A percentile compares a stretch with the other conserved stretches of the same genome.
Evolutionary conservation across 1,140 invertebrate species (phyloP).

Genomic region (Lasaia peninsularis): DNA sequence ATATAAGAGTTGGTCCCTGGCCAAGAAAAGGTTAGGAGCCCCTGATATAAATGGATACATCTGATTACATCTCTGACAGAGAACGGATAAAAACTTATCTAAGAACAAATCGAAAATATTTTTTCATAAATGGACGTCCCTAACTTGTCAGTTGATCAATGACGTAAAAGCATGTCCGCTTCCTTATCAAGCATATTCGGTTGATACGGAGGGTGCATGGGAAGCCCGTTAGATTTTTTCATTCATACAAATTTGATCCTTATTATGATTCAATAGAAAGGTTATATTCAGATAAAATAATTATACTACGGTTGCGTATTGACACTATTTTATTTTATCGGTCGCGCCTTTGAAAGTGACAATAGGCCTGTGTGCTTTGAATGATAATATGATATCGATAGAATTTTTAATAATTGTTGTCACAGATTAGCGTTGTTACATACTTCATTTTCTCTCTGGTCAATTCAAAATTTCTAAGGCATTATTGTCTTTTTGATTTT

Average conservation of each 20-base stretch:
- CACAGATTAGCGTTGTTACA: neutral
- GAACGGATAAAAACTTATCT: neutral
- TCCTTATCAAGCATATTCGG: slow-evolving; percentile 45
- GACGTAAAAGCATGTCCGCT: slow-evolving; percentile 34
- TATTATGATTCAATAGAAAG: neutral
- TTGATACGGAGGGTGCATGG: slow-evolving; percentile 22
- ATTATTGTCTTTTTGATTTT: too few relatives aligned
- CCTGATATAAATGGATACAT: too few relatives aligned
- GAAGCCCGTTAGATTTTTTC: slow-evolving; percentile 14
- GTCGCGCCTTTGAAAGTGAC: slow-evolving; percentile 53
- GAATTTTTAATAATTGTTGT: slow-evolving; percentile 1
- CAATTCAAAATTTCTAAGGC: too few relatives aligned
- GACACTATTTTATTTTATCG: slow-evolving; percentile 21
- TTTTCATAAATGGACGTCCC: neutral
- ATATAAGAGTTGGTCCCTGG: too few relatives aligned
- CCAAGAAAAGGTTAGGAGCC: too few relatives aligned
- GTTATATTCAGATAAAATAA: neutral
- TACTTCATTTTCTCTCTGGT: too few relatives aligned
- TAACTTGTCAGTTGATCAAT: slow-evolving; percentile 25
- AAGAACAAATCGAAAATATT: neutral
- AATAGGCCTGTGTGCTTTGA: slow-evolving; percentile 43
- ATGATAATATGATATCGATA: slow-evolving; percentile 35
- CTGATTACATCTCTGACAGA: too few relatives aligned
- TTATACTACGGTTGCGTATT: slow-evolving; percentile 11
- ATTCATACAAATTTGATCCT: slow-evolving; percentile 20